These are phyloP conservation scores for Cettia cetti DNA, from an alignment of 2,113 vertebrate genomes.

Conservation along the genomic window DNA sequence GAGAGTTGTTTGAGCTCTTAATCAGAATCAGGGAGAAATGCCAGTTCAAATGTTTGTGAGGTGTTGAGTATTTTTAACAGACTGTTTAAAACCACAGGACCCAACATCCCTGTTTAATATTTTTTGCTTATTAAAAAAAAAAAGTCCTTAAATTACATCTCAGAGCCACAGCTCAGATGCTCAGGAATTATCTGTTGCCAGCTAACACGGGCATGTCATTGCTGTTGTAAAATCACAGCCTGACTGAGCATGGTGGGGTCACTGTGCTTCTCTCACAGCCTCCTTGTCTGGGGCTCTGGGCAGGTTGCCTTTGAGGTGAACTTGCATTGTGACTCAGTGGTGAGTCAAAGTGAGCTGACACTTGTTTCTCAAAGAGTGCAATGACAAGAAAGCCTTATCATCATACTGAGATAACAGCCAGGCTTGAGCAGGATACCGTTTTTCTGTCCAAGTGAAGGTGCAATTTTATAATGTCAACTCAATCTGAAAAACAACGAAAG, in stretches of 20 bases:
- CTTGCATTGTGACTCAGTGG: not conserved
- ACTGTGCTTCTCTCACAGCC: not conserved
- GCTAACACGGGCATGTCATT: accelerated
- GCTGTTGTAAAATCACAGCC: not conserved
- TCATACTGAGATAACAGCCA: not conserved
- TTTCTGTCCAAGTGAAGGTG: not conserved
- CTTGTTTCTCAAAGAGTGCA: not conserved
- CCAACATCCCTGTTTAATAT: not conserved
- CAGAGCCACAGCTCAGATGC: not conserved
- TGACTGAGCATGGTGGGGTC: not conserved
- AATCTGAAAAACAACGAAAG: not conserved
- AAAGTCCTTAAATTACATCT: not conserved
- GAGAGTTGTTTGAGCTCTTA: not conserved
- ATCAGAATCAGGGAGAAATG: not conserved
- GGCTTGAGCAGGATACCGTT: not conserved
- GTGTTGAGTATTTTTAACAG: accelerated
- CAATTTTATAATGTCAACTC: not conserved
- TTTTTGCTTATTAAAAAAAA: not conserved
- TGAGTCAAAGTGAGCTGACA: not conserved
- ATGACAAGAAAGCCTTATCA: not conserved
- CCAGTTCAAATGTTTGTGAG: not conserved
- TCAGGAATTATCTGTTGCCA: not conserved
- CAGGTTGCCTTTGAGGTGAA: not conserved
- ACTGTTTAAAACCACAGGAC: not conserved
- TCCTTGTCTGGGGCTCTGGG: not conserved